Percentiles rank a stretch among this genome's conserved stretches.
These are phyloP conservation scores for Dascyllus trimaculatus DNA, from an alignment of 2,113 vertebrate species.

Conservation along the genomic window DNA sequence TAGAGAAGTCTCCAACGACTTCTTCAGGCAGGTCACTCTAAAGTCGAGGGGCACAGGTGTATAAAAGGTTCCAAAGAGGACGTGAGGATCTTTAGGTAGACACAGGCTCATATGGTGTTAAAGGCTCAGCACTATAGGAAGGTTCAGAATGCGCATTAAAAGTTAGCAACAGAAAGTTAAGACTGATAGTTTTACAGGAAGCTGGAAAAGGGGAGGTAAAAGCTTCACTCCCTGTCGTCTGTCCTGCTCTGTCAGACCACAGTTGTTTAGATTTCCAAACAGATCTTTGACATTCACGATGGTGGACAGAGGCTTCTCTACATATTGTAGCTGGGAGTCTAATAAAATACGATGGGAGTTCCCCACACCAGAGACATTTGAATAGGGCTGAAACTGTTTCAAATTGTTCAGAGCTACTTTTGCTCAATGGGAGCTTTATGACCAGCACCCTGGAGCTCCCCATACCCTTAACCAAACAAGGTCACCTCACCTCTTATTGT, in stretches of 20 bases:
- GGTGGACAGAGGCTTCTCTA: too few relatives aligned
- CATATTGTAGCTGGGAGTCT: too few relatives aligned
- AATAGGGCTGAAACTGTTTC: too few relatives aligned
- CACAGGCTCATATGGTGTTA: conserved; percentile 21
- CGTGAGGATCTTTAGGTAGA: conserved; percentile 8
- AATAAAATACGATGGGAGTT: too few relatives aligned
- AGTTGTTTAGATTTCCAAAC: not conserved
- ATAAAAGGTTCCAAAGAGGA: not conserved
- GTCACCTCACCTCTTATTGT: too few relatives aligned
- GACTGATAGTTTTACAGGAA: not conserved
- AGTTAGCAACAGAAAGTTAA: conserved; percentile 8
- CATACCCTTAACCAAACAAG: too few relatives aligned
- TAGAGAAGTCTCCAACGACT: not conserved
- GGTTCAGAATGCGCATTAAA: conserved; percentile 20
- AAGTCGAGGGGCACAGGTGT: conserved; percentile 18
- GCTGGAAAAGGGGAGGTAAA: not conserved
- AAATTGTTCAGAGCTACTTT: too few relatives aligned
- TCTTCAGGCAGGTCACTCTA: conserved; percentile 19
- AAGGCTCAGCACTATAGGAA: conserved; percentile 20
- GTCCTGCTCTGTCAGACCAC: not conserved
- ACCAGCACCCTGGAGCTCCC: too few relatives aligned
- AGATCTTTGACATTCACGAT: too few relatives aligned
- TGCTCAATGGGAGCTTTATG: too few relatives aligned
- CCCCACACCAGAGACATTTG: too few relatives aligned
- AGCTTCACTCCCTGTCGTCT: not conserved